Evolutionary conservation across 2,113 vertebrate genomes (phyloP).

Genomic region (Brachyhypopomus occidentalis): DNA sequence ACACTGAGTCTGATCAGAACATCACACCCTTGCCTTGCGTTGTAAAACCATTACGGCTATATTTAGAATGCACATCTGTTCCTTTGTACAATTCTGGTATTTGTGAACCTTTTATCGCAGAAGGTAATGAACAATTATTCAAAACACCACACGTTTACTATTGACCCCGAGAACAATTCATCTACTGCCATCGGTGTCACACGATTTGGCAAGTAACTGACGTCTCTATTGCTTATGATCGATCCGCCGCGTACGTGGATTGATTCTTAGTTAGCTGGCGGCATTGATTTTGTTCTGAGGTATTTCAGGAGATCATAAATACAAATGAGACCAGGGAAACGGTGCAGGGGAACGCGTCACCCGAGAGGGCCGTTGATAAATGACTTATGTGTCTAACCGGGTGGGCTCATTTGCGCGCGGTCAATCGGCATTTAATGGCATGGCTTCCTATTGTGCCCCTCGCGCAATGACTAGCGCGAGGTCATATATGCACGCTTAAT

Average conservation of each 20-base stretch:
- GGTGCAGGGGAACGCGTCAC: constrained; percentile 40
- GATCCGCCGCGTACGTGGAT: constrained; percentile 61
- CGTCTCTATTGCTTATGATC: constrained; percentile 67
- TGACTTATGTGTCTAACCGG: constrained; percentile 44
- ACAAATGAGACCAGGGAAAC: constrained; percentile 67
- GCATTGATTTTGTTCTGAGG: constrained; percentile 59
- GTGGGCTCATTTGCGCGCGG: too few relatives aligned
- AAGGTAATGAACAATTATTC: constrained; percentile 19
- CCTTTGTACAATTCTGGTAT: background rate
- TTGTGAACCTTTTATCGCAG: background rate
- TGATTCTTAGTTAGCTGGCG: constrained; percentile 44
- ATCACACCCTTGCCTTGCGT: constrained; percentile 23
- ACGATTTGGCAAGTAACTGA: constrained; percentile 55
- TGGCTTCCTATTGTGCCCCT: too few relatives aligned
- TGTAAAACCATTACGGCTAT: background rate
- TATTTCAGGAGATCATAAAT: constrained; percentile 69
- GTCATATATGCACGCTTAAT: too few relatives aligned
- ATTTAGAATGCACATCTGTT: constrained; percentile 28
- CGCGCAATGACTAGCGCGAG: too few relatives aligned
- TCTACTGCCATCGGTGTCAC: constrained; percentile 32
- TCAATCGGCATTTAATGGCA: too few relatives aligned
- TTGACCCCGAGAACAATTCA: constrained; percentile 61
- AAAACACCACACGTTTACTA: constrained; percentile 45
- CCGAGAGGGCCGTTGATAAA: constrained; percentile 52
- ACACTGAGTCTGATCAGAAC: background rate